These are phyloP conservation scores for Cichladusa arquata DNA, from an alignment of 2,113 vertebrate genomes.

Conservation along the genomic window DNA sequence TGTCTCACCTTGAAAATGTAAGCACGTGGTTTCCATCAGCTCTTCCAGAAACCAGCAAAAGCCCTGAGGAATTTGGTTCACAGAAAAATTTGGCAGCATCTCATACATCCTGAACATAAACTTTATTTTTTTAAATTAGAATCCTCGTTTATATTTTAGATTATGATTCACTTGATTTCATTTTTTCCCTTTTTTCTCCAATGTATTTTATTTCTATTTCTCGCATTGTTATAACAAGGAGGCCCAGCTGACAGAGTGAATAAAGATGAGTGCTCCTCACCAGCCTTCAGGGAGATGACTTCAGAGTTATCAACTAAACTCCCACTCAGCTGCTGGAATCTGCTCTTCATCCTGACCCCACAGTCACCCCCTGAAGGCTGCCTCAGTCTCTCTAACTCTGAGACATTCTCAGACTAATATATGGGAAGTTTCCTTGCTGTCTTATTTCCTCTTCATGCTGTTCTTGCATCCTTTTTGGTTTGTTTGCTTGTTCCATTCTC, in stretches of 20 bases:
- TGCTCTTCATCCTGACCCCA: conserved; percentile 1
- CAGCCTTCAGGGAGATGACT: background rate
- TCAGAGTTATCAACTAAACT: background rate
- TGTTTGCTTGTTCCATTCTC: background rate
- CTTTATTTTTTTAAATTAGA: background rate
- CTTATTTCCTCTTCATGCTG: background rate
- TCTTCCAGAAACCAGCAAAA: background rate
- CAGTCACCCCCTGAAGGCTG: background rate
- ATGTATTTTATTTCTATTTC: background rate
- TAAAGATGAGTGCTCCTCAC: background rate
- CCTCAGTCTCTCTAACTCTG: background rate
- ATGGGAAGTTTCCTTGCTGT: background rate
- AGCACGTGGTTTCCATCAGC: background rate
- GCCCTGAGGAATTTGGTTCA: background rate
- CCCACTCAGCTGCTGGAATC: background rate
- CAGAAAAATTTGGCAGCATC: background rate
- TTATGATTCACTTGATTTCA: background rate
- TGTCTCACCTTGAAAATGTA: background rate
- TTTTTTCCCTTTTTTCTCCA: background rate
- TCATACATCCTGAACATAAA: background rate
- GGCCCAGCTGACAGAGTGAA: background rate
- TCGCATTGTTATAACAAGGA: background rate
- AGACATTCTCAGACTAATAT: background rate
- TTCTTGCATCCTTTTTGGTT: background rate
- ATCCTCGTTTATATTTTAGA: background rate